Base-by-base conservation (phyloP, 2,797 vertebrate species). In the Centropyge bicolor region DNA sequence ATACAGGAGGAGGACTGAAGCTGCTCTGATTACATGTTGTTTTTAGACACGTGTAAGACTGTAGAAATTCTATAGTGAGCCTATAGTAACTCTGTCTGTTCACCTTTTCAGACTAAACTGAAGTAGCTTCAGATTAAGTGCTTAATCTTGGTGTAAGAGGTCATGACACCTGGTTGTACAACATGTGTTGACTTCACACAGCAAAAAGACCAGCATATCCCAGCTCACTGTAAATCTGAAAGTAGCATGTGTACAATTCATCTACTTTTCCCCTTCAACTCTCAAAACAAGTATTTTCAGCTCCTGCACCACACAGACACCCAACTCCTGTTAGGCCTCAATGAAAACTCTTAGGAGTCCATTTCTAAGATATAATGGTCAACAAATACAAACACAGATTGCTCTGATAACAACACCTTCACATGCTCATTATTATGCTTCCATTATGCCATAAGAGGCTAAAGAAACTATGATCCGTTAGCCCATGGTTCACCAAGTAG, bases 341-440 rank as follows among this genome's bases (percentile, higher is more conserved):
- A 6, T 31, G 17, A 49, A 59, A 69, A 67, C 6, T 31, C 12
- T 20, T 43, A 36, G 2, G 9, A 24, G 22, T n/a, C 20, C 6
- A 48, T 40, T 24, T 45, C 31, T 31, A 60, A 24, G 40, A 45
- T 1, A 56, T 20, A 43, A 35, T 14, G 6, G 41, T 51, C 19
- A 12, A 65, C 19, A 22, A 38, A 35, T n/a, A 45, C 49, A 68
- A 84, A 70, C 20, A 54, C 1, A 49, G 16, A 59, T 20, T 45
- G 20, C 22, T 13, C 45, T n/a, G 20, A 54, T 59, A 59, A 70
- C 59, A 80, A 60, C 20, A 55, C 20, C 22, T 43, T 49, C 20
- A 12, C 3, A 10, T 22, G 22, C 3, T 65, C 5, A 61, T 61
- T 76, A 59, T 38, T 55, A 54, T 49, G 3, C 19, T 35, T 43